Evolutionary conservation across 2,888 invertebrate genomes (phyloP).

Genomic region (Aleiodes leptofemur): DNA sequence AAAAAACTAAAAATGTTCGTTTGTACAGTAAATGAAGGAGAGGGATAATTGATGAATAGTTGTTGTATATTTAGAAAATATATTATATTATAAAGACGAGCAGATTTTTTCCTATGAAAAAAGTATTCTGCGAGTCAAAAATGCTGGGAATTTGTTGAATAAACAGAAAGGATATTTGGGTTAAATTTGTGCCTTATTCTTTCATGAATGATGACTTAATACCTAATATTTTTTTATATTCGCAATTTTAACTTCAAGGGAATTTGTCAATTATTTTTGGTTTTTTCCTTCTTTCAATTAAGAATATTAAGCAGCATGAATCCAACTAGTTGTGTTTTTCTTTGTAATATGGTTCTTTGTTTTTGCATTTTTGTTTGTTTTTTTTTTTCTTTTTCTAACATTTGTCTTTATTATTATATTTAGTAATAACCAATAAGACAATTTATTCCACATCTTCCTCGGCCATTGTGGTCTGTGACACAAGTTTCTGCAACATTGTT

Average conservation of each 20-base stretch:
- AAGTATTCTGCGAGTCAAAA: slow-evolving; percentile 17
- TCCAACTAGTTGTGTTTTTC: slow-evolving; percentile 20
- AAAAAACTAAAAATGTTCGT: background rate
- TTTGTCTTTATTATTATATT: slow-evolving; percentile 27
- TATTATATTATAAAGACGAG: slow-evolving; percentile 30
- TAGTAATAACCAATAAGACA: slow-evolving; percentile 33
- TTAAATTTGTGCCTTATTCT: slow-evolving; percentile 24
- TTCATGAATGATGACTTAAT: background rate
- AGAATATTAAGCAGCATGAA: background rate
- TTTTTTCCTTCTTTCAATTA: slow-evolving; percentile 3
- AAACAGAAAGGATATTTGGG: slow-evolving; percentile 33
- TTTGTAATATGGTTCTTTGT: slow-evolving; percentile 17
- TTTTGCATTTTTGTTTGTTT: background rate
- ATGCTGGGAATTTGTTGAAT: slow-evolving; percentile 15
- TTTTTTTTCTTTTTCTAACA: slow-evolving; percentile 12
- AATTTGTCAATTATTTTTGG: background rate
- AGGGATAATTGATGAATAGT: slow-evolving; percentile 24
- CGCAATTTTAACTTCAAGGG: slow-evolving; percentile 6
- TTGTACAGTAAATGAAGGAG: slow-evolving; percentile 21
- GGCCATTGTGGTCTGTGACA: slow-evolving; percentile 65
- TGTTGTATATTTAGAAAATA: slow-evolving; percentile 30
- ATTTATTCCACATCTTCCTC: slow-evolving; percentile 72
- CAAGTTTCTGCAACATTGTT: slow-evolving; percentile 65
- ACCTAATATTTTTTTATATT: background rate
- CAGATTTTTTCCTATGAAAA: slow-evolving; percentile 16